phyloP scores from a whole-genome alignment of 2,797 vertebrate genomes.

The Acropternis orthonyx region DNA sequence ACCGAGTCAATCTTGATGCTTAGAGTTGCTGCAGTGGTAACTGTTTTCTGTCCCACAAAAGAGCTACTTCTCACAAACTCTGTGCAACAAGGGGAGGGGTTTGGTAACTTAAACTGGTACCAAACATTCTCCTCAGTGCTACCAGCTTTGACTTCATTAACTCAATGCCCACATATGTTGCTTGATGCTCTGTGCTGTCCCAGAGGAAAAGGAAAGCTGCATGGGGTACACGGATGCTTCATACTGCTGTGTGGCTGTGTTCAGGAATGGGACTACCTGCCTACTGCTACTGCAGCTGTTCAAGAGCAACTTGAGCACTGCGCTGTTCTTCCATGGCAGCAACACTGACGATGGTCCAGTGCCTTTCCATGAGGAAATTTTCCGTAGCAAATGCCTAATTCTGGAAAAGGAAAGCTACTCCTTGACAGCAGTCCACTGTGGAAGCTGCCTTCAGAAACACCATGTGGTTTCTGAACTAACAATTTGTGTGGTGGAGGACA shows the following conservation, averaged over 20 bases:
- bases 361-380: background rate
- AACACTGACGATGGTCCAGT: no score
- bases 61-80: background rate
- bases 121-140: background rate
- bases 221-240: background rate
- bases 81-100: background rate
- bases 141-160: background rate
- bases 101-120: background rate
- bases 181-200: background rate
- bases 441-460: background rate
- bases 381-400: background rate
- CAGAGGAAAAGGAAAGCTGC: background rate
- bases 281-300: background rate
- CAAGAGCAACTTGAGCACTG: background rate
- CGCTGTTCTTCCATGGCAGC: accelerated
- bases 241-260: background rate
- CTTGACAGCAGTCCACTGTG: background rate
- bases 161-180: background rate
- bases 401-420: background rate
- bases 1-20: background rate
- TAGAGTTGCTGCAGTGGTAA: background rate
- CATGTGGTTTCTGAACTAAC: background rate
- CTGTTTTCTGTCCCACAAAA: background rate
- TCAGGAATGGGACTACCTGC: background rate
- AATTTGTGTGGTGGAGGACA: background rate